Percentiles rank a stretch among this genome's conserved stretches.
Conservation (phyloP, 2,113 vertebrate species). For the Channa maculata region DNA sequence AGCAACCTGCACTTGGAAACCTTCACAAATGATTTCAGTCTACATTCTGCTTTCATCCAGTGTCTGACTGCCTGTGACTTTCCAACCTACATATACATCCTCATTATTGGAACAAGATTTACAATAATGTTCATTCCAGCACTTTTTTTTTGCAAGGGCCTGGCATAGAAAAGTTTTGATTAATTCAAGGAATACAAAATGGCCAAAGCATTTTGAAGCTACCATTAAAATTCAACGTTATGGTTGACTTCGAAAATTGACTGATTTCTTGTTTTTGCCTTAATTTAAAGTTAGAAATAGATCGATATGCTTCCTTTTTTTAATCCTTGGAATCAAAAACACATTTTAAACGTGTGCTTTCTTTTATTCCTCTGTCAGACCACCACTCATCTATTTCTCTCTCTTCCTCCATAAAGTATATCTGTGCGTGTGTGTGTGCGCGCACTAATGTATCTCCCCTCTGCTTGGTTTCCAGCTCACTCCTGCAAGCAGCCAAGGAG, state of each 20-base stretch:
- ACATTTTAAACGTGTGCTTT: no score
- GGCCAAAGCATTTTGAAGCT: no score
- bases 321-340: no score
- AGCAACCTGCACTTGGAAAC: no score
- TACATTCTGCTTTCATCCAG: background rate
- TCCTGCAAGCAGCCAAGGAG: conserved; percentile 96
- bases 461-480: conserved; percentile 87
- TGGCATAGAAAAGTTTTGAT: background rate
- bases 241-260: no score
- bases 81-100: background rate
- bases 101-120: conserved; percentile 14
- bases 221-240: no score
- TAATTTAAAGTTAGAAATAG: no score
- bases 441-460: conserved; percentile 29
- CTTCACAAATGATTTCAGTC: background rate
- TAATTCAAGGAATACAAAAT: conserved; percentile 19
- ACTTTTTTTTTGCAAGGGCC: background rate
- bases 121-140: background rate
- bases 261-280: no score
- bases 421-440: conserved; percentile 7
- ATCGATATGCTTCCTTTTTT: no score
- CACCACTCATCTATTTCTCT: no score
- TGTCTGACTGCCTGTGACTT: conserved; percentile 1
- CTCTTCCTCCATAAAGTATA: background rate
- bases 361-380: no score